Evolutionary conservation across 2,888 invertebrate genomes (phyloP), one percentile per base, ranked within the genome.

Genomic region (Phrixothrix hirtus): DNA sequence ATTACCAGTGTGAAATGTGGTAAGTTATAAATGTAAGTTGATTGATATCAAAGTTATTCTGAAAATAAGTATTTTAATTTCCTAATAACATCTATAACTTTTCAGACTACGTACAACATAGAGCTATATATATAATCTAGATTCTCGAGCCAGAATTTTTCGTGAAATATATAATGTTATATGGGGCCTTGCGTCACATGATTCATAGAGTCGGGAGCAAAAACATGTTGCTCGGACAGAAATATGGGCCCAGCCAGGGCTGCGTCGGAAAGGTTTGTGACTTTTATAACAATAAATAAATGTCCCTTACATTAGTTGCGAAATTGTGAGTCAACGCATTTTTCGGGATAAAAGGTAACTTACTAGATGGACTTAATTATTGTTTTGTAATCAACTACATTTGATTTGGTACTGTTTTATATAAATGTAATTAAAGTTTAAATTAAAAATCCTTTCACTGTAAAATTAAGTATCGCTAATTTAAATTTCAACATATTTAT

Each of bases 191-290:
- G 58, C 59, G 62, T 61, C 62, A 55, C 54, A 65, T 65, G 71
- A 72, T 73, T 73, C 72, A 73, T 72, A 64, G 66, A 69, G 67
- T 68, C 64, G 64, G 66, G 63, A 58, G 67, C 69, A 72, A 72
- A 74, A 74, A 74, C 73, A 74, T 72, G 71, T 73, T 74, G 72
- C 72, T 63, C 65, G 64, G 73, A 72, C 72, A 73, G 74, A 74
- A 72, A 72, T 74, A 74, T 72, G 72, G 66, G 62, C 47, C 59
- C 56, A 62, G 58, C 59, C 60, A 60, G 57, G 44, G 59, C 67
- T 69, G 69, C 58, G 65, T 60, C 55, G 61, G 69, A 70, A 70
- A 69, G 68, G 69, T 70, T 71, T 70, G 69, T 66, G 70, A 71
- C 71, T 69, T 70, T 70, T 70, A 70, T 70, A 70, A 70, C 67